Evolutionary conservation across 2,113 vertebrate genomes (phyloP).

Genomic region (Macquaria australasica): DNA sequence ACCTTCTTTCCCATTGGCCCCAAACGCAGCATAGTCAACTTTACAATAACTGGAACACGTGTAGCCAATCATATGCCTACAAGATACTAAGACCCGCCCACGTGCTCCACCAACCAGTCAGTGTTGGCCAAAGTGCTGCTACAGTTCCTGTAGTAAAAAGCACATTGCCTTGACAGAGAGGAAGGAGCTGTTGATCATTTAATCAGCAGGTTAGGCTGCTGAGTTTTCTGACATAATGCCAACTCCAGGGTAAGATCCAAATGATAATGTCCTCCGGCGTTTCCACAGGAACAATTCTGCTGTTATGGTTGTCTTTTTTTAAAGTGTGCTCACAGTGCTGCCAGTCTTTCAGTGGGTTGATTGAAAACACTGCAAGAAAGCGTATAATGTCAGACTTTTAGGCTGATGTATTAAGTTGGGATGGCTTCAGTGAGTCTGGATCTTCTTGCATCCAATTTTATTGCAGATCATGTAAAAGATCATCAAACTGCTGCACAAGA

Average conservation of each 20-base stretch:
- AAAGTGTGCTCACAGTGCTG: constrained; percentile 3
- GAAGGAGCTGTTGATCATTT: constrained; percentile 46
- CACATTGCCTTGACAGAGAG: constrained; percentile 70
- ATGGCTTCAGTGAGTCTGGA: neutral
- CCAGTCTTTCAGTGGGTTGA: neutral
- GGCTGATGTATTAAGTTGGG: neutral
- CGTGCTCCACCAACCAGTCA: constrained; percentile 55
- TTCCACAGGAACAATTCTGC: neutral
- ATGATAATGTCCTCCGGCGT: neutral
- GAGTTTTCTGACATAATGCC: constrained; percentile 76
- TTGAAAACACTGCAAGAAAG: neutral
- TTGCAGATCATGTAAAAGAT: neutral
- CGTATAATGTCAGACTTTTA: neutral
- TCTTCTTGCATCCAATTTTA: neutral
- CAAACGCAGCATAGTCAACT: constrained; percentile 46
- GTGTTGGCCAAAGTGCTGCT: constrained; percentile 27
- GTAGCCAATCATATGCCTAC: constrained; percentile 63
- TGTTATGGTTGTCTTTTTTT: neutral
- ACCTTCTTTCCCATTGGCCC: neutral
- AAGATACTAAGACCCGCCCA: constrained; percentile 47
- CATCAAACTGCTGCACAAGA: neutral
- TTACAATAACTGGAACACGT: constrained; percentile 27
- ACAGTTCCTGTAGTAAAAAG: constrained; percentile 69
- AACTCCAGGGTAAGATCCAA: constrained; percentile 78
- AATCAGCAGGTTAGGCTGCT: constrained; percentile 28